A percentile compares a stretch with the other conserved stretches of the same genome.
phyloP scores from a whole-genome alignment of 1,140 invertebrate species.

The Olivierus martensii region DNA sequence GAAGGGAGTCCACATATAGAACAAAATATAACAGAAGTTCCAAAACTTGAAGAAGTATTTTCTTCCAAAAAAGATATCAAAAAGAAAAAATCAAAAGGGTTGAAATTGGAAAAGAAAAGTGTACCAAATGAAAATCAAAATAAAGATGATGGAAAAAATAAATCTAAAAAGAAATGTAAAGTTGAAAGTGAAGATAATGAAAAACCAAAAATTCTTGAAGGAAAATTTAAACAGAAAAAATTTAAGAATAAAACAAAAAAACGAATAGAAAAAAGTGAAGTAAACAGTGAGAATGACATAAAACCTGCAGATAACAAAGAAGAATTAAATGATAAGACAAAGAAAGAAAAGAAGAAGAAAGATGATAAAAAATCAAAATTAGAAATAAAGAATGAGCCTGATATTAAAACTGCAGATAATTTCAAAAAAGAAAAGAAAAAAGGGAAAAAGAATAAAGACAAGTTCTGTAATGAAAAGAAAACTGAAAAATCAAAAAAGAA shows the following conservation, averaged over 20 bases:
- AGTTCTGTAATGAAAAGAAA: slow-evolving; percentile 7
- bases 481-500: slow-evolving; percentile 16
- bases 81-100: slow-evolving; percentile 10
- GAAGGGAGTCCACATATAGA: not conserved
- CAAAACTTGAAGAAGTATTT: not conserved
- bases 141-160: slow-evolving; percentile 9
- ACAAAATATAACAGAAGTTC: no score
- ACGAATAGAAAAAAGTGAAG: slow-evolving; percentile 13
- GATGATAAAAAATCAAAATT: slow-evolving; percentile 28
- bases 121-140: slow-evolving; percentile 10
- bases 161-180: slow-evolving; percentile 5
- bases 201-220: slow-evolving; percentile 3
- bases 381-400: slow-evolving; percentile 15
- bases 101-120: slow-evolving; percentile 4
- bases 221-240: slow-evolving; percentile 19
- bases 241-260: slow-evolving; percentile 17
- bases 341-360: slow-evolving; percentile 22
- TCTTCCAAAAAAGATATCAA: slow-evolving; percentile 9
- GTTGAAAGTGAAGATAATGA: not conserved
- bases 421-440: slow-evolving; percentile 22
- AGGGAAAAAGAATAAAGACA: slow-evolving; percentile 27
- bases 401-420: slow-evolving; percentile 10
- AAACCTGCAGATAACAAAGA: slow-evolving; percentile 23
- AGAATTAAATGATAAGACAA: slow-evolving; percentile 24
- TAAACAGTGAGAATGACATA: slow-evolving; percentile 14